A percentile compares a stretch with the other conserved stretches of the same genome.
phyloP scores from a whole-genome alignment of 2,797 vertebrate species.

The Dallia pectoralis region DNA sequence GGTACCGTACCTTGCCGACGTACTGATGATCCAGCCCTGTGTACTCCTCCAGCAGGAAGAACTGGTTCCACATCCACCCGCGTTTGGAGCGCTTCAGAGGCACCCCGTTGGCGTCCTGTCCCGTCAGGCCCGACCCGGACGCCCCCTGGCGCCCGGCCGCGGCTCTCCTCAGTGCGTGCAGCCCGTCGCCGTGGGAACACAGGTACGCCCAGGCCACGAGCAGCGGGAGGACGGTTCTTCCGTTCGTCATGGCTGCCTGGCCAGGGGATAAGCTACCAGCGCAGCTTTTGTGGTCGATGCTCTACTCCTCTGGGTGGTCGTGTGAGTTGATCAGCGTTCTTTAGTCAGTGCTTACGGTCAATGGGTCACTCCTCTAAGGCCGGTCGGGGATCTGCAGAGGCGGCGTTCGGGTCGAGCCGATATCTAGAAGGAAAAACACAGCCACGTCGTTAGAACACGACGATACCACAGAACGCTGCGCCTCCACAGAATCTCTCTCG shows the following conservation, averaged over 20 bases:
- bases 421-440: constrained; percentile 48
- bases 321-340: constrained; percentile 30
- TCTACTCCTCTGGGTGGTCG: neutral
- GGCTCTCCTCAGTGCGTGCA: constrained; percentile 80
- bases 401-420: constrained; percentile 9
- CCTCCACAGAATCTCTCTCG: too few relatives aligned
- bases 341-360: constrained; percentile 51
- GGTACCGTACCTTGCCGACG: constrained; percentile 85
- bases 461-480: neutral
- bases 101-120: constrained; percentile 73
- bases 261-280: neutral
- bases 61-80: constrained; percentile 99
- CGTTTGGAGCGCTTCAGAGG: constrained; percentile 87
- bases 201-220: constrained; percentile 62
- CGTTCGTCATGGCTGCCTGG: constrained; percentile 48
- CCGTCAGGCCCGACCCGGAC: constrained; percentile 24
- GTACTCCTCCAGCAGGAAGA: constrained; percentile 95
- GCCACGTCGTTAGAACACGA: constrained; percentile 4
- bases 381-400: neutral
- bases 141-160: constrained; percentile 62
- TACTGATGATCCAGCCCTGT: constrained; percentile 89
- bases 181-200: constrained; percentile 45
- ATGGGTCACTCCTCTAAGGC: constrained; percentile 56
- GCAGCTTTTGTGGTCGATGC: neutral
- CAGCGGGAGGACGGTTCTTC: constrained; percentile 54